Evolutionary conservation across 2,797 vertebrate species (phyloP).

Genomic region (Aeoliscus strigatus): DNA sequence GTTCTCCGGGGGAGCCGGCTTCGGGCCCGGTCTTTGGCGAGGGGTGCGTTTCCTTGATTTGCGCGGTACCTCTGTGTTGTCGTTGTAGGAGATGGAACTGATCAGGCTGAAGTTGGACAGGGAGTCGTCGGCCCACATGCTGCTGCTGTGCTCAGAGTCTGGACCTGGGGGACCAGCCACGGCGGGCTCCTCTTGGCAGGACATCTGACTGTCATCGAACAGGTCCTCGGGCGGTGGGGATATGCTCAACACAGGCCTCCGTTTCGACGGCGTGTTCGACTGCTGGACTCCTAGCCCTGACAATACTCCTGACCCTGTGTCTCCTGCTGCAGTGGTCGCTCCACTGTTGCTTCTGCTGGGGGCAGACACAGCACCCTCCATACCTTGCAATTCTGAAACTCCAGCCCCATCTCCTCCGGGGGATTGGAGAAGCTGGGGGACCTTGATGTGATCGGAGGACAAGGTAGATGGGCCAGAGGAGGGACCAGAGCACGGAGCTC

Average conservation of each 20-base stretch:
- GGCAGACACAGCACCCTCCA: constrained; percentile 60
- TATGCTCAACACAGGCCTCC: constrained; percentile 95
- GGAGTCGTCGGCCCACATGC: constrained; percentile 98
- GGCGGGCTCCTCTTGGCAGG: constrained; percentile 92
- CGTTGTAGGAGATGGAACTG: constrained; percentile 96
- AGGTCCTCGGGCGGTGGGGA: constrained; percentile 97
- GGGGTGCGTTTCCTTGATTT: constrained; percentile 97
- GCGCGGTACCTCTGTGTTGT: constrained; percentile 98
- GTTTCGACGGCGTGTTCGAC: constrained; percentile 91
- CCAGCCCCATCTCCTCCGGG: constrained; percentile 77
- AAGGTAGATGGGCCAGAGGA: constrained; percentile 91
- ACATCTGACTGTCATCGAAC: constrained; percentile 98
- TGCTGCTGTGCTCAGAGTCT: constrained; percentile 97
- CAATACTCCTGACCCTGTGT: constrained; percentile 64
- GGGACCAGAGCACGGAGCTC: constrained; percentile 89
- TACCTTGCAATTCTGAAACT: constrained; percentile 75
- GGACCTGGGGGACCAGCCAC: constrained; percentile 57
- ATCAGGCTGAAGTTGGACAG: constrained; percentile 98
- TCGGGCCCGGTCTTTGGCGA: constrained; percentile 94
- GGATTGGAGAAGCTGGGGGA: constrained; percentile 87
- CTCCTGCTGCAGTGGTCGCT: constrained; percentile 46
- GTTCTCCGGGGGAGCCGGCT: constrained; percentile 86
- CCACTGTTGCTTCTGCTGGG: constrained; percentile 58
- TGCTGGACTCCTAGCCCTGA: constrained; percentile 67
- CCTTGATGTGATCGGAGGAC: constrained; percentile 92